phyloP scores from a whole-genome alignment of 2,113 vertebrate species.

The Notothenia rossii region DNA sequence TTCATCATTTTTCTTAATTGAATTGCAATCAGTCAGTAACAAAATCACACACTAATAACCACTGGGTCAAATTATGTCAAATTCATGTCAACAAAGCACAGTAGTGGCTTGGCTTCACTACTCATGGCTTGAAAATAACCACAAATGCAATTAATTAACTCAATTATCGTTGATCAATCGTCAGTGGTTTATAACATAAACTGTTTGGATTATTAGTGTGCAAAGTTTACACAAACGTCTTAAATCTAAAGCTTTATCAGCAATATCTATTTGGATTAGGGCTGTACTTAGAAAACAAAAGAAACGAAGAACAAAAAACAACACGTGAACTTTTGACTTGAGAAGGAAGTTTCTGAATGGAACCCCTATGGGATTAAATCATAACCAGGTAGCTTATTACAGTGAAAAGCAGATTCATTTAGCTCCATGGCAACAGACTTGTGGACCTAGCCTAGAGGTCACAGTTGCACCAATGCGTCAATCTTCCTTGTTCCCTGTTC shows the following conservation, averaged over 20 bases:
- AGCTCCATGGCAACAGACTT: conserved; percentile 33
- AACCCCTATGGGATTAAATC: not conserved
- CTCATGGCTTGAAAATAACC: no score
- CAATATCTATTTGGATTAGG: not conserved
- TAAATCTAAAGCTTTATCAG: not conserved
- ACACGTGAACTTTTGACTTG: not conserved
- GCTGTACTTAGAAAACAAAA: not conserved
- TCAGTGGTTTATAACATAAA: not conserved
- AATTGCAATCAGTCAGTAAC: no score
- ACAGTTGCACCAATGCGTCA: conserved; percentile 43
- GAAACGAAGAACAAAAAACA: not conserved
- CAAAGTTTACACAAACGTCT: not conserved
- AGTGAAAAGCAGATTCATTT: conserved; percentile 12
- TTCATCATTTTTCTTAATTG: not conserved
- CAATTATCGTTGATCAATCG: not conserved
- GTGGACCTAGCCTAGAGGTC: conserved; percentile 33
- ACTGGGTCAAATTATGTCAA: no score
- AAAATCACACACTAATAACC: no score
- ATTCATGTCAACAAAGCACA: no score
- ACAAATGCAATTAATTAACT: no score
- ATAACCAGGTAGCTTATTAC: not conserved
- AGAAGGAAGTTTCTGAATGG: not conserved
- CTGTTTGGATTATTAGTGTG: not conserved
- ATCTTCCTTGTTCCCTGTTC: conserved; percentile 35
- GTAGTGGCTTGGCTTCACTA: not conserved